Percentiles rank a stretch among this genome's conserved stretches.
Conservation (phyloP, 2,113 vertebrate genomes). For the Odobenus rosmarus region DNA sequence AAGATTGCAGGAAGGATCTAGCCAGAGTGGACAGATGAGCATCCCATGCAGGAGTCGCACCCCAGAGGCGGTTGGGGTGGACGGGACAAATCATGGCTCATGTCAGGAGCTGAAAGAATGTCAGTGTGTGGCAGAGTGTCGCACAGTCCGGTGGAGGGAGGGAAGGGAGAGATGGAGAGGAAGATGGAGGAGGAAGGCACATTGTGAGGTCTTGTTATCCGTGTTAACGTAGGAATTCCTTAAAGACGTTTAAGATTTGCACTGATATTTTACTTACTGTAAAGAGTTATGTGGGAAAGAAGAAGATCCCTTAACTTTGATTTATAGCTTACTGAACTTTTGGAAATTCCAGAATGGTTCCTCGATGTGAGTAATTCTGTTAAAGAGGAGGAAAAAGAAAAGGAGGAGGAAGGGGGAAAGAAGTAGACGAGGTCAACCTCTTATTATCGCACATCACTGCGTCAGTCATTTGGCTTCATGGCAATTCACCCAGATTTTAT, state of each 20-base stretch:
- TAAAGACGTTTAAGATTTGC: not conserved
- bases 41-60: not conserved
- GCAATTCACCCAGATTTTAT: not conserved
- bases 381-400: not conserved
- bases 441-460: not conserved
- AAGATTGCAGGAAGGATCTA: not conserved
- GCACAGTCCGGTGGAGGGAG: not conserved
- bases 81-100: not conserved
- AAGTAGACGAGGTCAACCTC: not conserved
- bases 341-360: not conserved
- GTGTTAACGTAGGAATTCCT: not conserved
- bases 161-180: not conserved
- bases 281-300: not conserved
- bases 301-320: not conserved
- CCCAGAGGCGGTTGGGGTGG: rapidly evolving
- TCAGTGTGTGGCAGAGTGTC: not conserved
- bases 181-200: not conserved
- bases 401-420: not conserved
- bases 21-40: not conserved
- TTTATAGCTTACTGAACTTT: not conserved
- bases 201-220: not conserved
- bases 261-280: not conserved
- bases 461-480: not conserved
- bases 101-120: not conserved
- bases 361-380: not conserved